These are phyloP conservation scores for Steromphala cineraria DNA, from an alignment of 2,888 invertebrate species.

Conservation along the genomic window DNA sequence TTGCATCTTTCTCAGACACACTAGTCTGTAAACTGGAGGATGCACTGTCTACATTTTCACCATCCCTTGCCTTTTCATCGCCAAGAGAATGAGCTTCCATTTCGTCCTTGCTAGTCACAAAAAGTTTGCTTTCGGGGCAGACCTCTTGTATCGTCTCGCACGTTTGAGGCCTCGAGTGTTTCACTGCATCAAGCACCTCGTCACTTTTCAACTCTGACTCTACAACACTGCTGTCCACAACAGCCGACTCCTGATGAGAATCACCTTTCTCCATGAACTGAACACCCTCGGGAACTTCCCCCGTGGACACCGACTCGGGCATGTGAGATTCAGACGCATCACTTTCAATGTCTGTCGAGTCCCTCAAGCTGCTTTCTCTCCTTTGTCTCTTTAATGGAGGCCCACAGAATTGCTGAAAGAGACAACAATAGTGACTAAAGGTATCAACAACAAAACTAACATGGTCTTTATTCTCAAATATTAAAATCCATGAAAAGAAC, in stretches of 20 bases:
- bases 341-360: conserved; percentile 28
- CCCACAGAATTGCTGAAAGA: background rate
- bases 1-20: background rate
- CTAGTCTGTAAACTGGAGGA: background rate
- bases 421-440: too few relatives aligned
- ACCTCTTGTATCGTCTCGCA: background rate
- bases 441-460: too few relatives aligned
- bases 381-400: conserved; percentile 1
- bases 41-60: background rate
- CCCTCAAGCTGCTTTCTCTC: conserved; percentile 21
- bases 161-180: background rate
- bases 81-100: background rate
- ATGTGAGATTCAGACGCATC: conserved; percentile 23
- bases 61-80: too few relatives aligned
- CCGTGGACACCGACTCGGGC: background rate
- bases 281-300: conserved; percentile 14
- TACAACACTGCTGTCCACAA: background rate
- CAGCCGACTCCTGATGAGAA: background rate
- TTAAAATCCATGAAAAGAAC: too few relatives aligned
- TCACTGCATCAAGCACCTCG: conserved; percentile 19
- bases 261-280: background rate
- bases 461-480: too few relatives aligned
- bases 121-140: background rate
- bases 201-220: conserved; percentile 1
- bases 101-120: background rate